Evolutionary conservation across 2,113 vertebrate genomes (phyloP), one percentile per base, ranked within the genome.

Genomic region (Bubo scandiacus): DNA sequence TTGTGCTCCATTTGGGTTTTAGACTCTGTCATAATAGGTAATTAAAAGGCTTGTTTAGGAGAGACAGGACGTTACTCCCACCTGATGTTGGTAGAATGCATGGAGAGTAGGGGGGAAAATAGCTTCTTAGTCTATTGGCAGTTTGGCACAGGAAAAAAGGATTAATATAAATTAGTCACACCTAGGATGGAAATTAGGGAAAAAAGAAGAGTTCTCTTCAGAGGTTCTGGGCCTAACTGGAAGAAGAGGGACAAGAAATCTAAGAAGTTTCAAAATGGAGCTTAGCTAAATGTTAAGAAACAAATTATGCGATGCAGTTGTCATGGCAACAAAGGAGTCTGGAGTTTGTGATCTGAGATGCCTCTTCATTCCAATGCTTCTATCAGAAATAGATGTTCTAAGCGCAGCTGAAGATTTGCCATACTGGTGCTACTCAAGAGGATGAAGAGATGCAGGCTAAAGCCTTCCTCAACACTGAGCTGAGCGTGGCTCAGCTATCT

Each of bases 261-360:
- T 17, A 67, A 79, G 89, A 68, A 91, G 71, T 77, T 95, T 62
- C 84, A 93, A 93, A 85, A 96, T 82, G 81, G 74, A 93, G 74
- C 85, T 94, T 82, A 36, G 62, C 67, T 95, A 77, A 85, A 85
- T 62, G 81, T 70, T 88, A 85, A 96, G 93, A 85, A 95, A 80
- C 54, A 81, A 82, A 93, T 92, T 93, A 49, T 86, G 77, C 91
- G 94, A 88, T 93, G 81, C 81, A 66, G 96, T 96, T 96, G 62
- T 79, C 93, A 58, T 93, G 87, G 30, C 96, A 82, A 90, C 94
- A 62, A 26, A 94, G 78, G 74, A 96, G 78, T n/a, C 54, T 91
- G 87, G 90, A 82, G 87, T 82, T 95, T 81, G 15, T 85, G 74
- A 43, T 96, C 73, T 57, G 89, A 92, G 89, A 43, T 91, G 70